Evolutionary conservation across 37 sponge, comb jelly and placozoan species (phyloP).

Genomic region (Petrosia ficiformis): DNA sequence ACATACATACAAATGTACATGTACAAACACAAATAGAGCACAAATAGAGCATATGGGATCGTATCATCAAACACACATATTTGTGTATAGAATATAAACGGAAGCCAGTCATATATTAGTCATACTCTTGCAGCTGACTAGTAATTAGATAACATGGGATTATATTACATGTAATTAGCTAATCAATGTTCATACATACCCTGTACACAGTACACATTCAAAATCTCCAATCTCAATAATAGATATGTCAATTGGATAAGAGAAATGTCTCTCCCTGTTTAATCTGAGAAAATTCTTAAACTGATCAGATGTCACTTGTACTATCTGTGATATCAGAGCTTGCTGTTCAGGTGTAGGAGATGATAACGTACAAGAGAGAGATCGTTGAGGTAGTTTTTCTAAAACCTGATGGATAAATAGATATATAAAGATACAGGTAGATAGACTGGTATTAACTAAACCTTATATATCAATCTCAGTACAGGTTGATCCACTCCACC

Average conservation of each 20-base stretch:
- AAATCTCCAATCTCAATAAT: slow-evolving; percentile 26
- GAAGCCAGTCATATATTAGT: no score
- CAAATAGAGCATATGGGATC: no score
- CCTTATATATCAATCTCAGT: neutral
- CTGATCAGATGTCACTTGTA: neutral
- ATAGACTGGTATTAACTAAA: neutral
- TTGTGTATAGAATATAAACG: no score
- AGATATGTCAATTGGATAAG: neutral
- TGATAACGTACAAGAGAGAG: neutral
- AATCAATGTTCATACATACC: slow-evolving; percentile 47
- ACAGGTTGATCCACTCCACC: slow-evolving; percentile 24
- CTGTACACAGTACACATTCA: slow-evolving; percentile 64
- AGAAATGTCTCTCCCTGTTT: neutral
- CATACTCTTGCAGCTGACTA: no score
- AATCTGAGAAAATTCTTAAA: neutral
- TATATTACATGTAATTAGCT: no score
- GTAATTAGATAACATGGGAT: no score
- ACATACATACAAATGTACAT: no score
- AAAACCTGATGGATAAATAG: neutral
- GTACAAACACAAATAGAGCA: no score
- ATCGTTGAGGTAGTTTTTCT: neutral
- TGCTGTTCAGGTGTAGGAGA: neutral
- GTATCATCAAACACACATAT: no score
- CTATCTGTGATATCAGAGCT: neutral
- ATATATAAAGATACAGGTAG: neutral